Conservation (phyloP, 2,113 vertebrate species). For the Larimichthys crocea region DNA sequence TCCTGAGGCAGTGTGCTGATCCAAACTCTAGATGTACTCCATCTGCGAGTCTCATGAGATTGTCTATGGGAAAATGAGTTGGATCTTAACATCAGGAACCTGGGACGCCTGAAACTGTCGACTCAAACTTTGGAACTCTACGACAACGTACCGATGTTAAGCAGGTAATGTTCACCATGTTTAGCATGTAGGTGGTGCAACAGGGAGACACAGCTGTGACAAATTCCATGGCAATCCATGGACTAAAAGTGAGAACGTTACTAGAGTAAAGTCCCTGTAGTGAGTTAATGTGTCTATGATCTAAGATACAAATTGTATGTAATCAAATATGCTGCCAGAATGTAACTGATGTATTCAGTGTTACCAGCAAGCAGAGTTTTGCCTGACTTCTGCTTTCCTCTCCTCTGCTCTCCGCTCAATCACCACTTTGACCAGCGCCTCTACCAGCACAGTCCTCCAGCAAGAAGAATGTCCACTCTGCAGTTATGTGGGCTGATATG, state of each 20-base stretch:
- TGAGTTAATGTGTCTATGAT: not conserved
- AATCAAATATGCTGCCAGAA: not conserved
- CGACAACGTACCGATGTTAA: not conserved
- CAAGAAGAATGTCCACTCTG: slow-evolving; percentile 63
- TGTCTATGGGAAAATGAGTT: not conserved
- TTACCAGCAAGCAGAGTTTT: not conserved
- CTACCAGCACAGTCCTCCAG: slow-evolving; percentile 8
- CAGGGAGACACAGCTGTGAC: too few species aligned
- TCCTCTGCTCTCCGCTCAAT: slow-evolving; percentile 5
- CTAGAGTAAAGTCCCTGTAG: not conserved
- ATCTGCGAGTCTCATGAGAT: not conserved
- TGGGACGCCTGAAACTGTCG: not conserved
- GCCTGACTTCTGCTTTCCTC: slow-evolving; percentile 19
- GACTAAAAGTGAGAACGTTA: not conserved
- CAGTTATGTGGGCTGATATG: slow-evolving; percentile 63
- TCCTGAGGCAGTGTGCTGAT: too few species aligned
- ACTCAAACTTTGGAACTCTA: not conserved
- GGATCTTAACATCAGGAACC: not conserved
- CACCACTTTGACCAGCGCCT: slow-evolving; percentile 11
- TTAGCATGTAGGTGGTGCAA: not conserved
- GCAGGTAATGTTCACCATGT: not conserved
- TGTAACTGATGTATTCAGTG: not conserved
- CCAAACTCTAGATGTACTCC: too few species aligned
- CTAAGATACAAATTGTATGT: not conserved
- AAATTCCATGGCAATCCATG: too few species aligned